Evolutionary conservation across 1,140 invertebrate species (phyloP).

Genomic region (Bradysia coprophila): DNA sequence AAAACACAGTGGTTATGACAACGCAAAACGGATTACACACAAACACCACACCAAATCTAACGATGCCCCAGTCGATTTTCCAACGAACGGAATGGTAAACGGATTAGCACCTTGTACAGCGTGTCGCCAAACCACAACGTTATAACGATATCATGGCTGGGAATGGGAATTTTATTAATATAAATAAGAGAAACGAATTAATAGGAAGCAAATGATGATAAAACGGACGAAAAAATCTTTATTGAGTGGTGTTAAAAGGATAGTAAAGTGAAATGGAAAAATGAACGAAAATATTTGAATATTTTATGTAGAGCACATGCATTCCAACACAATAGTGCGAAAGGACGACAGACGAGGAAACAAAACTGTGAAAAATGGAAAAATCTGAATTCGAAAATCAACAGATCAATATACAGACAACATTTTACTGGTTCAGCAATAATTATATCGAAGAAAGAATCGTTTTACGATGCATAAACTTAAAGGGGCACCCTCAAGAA

Average conservation of each 20-base stretch:
- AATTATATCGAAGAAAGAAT: too few species aligned
- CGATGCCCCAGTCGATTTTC: slow-evolving; percentile 30
- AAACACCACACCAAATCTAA: slow-evolving; percentile 59
- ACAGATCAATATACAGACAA: background rate
- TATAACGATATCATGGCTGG: slow-evolving; percentile 81
- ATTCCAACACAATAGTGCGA: background rate
- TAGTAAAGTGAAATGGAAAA: background rate
- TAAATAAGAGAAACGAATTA: too few species aligned
- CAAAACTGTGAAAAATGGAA: too few species aligned
- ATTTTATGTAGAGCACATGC: background rate
- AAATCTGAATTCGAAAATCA: too few species aligned
- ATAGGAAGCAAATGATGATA: background rate
- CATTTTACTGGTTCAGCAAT: background rate
- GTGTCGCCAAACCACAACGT: slow-evolving; percentile 81
- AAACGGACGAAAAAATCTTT: background rate
- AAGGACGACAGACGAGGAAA: background rate
- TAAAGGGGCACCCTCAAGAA: too few species aligned
- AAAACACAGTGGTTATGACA: slow-evolving; percentile 62
- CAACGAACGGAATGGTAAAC: slow-evolving; percentile 30
- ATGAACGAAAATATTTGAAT: background rate
- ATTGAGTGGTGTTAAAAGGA: background rate
- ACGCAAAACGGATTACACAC: slow-evolving; percentile 50
- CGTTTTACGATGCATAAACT: too few species aligned
- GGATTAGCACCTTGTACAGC: slow-evolving; percentile 60
- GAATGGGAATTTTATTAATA: too few species aligned